Conservation (phyloP, 1,140 invertebrate genomes). For the Stegodyphus dumicola region DNA sequence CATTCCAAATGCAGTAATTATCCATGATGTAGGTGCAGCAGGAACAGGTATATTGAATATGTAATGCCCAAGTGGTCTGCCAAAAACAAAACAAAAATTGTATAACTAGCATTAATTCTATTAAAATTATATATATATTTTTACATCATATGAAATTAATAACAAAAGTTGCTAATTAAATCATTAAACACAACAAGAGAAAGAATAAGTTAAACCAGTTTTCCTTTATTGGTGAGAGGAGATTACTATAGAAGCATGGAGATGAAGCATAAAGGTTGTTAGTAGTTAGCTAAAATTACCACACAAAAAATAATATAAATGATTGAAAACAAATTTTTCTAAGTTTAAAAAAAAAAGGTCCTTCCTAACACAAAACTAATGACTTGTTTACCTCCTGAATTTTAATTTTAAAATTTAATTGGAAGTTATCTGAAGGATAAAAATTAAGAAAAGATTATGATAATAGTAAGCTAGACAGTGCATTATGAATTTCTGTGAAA, state of each 20-base stretch:
- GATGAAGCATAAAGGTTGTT: too few relatives aligned
- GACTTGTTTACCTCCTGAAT: too few relatives aligned
- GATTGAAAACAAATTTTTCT: too few relatives aligned
- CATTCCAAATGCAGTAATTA: conserved; percentile 91
- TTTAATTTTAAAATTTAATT: neutral
- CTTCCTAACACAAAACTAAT: too few relatives aligned
- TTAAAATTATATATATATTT: neutral
- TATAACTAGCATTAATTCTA: neutral
- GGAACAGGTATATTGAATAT: conserved; percentile 91
- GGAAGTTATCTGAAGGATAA: neutral
- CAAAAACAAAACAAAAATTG: conserved; percentile 28
- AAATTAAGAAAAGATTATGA: neutral
- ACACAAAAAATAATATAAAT: too few relatives aligned
- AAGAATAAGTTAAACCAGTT: too few relatives aligned
- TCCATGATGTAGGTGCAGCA: conserved; percentile 86
- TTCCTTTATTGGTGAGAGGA: too few relatives aligned
- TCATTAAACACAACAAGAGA: too few relatives aligned
- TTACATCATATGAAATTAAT: neutral
- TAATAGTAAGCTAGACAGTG: neutral
- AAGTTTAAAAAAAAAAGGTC: too few relatives aligned
- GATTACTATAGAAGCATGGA: too few relatives aligned
- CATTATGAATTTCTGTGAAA: neutral
- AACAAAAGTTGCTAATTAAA: too few relatives aligned
- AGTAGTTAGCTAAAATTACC: too few relatives aligned
- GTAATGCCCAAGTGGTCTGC: conserved; percentile 78